A percentile compares a stretch with the other conserved stretches of the same genome.
phyloP scores from a whole-genome alignment of 2,888 invertebrate genomes.

The Linyphia triangularis region DNA sequence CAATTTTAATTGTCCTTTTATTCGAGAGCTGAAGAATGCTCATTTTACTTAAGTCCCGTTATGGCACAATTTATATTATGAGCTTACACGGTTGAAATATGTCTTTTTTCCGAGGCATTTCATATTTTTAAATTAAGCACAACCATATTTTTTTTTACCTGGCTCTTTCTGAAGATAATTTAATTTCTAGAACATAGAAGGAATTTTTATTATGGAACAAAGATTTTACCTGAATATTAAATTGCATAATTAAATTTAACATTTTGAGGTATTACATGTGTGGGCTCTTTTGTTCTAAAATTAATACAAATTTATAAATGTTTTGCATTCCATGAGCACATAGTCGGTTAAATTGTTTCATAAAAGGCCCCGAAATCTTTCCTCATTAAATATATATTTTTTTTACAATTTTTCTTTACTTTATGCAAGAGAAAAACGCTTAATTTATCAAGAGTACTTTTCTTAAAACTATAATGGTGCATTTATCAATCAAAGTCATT shows the following conservation, averaged over 20 bases:
- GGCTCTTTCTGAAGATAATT: constrained; percentile 12
- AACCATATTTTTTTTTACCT: constrained; percentile 4
- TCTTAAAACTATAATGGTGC: too few relatives aligned
- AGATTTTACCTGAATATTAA: constrained; percentile 7
- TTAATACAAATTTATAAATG: too few relatives aligned
- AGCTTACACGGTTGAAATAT: constrained; percentile 21
- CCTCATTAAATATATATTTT: too few relatives aligned
- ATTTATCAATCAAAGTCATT: too few relatives aligned
- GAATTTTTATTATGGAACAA: constrained; percentile 3
- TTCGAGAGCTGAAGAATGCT: constrained; percentile 1
- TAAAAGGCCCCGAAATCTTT: too few relatives aligned
- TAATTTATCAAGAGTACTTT: too few relatives aligned
- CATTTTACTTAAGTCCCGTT: constrained; percentile 28
- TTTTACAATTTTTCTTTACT: too few relatives aligned
- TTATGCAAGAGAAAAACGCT: too few relatives aligned
- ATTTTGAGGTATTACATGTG: constrained; percentile 5
- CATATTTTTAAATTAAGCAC: constrained; percentile 34
- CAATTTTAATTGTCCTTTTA: constrained; percentile 13
- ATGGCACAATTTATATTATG: constrained; percentile 29
- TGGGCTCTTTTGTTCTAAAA: background rate
- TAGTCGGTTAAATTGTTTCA: too few relatives aligned
- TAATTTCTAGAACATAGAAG: constrained; percentile 15
- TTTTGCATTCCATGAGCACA: too few relatives aligned
- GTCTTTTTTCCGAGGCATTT: constrained; percentile 13
- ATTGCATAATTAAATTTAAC: constrained; percentile 33